Evolutionary conservation across 2,113 vertebrate species (phyloP), one percentile per base, ranked within the genome.

Genomic region (Butorides virescens): DNA sequence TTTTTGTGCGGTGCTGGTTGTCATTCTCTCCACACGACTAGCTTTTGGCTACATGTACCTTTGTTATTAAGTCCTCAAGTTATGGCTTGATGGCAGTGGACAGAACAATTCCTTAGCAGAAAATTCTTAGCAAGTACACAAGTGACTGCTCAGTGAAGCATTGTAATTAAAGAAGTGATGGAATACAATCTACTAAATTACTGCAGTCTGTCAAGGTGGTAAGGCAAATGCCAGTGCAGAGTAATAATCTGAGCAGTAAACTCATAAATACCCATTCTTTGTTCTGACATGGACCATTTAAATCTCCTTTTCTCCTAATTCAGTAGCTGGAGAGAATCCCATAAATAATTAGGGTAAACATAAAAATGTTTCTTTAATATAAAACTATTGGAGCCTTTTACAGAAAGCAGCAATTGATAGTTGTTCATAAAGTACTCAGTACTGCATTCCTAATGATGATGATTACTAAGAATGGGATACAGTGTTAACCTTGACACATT

Each of bases 61-160:
- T 65, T 53, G 73, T 92, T 96, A 97, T 93, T 94, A 94, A 97
- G 80, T 94, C 62, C 58, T 96, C 95, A 79, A 93, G 88, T 93
- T 87, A 82, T 70, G 36, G 34, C 53, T 94, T 88, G 86, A 91
- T 93, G 83, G 89, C 70, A 70, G 53, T 50, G 94, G 95, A 97
- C 94, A 91, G 92, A 95, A 85, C 44, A 94, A 95, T 96, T 94
- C 68, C 86, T 79, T 87, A 92, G 80, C 65, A 95, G 76, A 92
- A 92, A 91, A 92, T 89, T 94, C 88, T 61, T 78, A 91, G 62
- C 49, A 92, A 96, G 73, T 55, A 70, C 73, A 78, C 34, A 91
- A 96, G 61, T 82, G 76, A 70, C 83, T 95, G 96, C 62, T 93
- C 89, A 93, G 53, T 2, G 73, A 89, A 93, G 92, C 95, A 79